phyloP scores from a whole-genome alignment of 2,888 invertebrate species.

The Dolichopus griseipennis region DNA sequence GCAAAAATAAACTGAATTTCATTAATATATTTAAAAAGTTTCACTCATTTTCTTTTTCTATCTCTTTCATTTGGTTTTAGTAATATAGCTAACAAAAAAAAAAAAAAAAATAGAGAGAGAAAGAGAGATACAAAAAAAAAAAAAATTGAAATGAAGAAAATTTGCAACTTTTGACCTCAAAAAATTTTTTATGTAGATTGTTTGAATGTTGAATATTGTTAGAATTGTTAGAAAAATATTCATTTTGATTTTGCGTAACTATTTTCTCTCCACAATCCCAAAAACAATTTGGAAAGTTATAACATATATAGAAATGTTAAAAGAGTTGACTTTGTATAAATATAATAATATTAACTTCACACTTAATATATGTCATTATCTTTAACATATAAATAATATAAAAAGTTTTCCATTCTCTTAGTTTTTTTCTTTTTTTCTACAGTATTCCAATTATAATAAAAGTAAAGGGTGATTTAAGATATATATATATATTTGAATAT shows the following conservation, averaged over 20 bases:
- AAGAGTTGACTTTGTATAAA: not conserved
- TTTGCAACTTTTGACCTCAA: conserved; percentile 1
- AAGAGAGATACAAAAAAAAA: not conserved
- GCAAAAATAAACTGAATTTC: not conserved
- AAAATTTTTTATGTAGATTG: not conserved
- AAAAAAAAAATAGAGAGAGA: no score
- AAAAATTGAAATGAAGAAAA: not conserved
- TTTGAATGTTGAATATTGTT: not conserved
- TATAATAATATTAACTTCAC: not conserved
- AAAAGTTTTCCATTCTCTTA: not conserved
- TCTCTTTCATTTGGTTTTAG: not conserved
- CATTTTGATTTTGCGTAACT: no score
- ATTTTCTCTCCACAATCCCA: no score
- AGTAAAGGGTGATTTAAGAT: not conserved
- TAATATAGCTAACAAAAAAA: no score
- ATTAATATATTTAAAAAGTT: conserved; percentile 6
- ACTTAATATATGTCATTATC: conserved; percentile 1
- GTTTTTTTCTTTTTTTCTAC: no score
- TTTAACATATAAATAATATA: not conserved
- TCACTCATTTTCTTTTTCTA: not conserved
- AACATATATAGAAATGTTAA: not conserved
- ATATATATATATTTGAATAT: no score
- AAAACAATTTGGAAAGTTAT: no score
- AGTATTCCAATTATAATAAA: no score
- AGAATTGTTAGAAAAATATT: not conserved